Base-by-base conservation (phyloP, 1,140 invertebrate species). In the Acromyrmex charruanus region DNA sequence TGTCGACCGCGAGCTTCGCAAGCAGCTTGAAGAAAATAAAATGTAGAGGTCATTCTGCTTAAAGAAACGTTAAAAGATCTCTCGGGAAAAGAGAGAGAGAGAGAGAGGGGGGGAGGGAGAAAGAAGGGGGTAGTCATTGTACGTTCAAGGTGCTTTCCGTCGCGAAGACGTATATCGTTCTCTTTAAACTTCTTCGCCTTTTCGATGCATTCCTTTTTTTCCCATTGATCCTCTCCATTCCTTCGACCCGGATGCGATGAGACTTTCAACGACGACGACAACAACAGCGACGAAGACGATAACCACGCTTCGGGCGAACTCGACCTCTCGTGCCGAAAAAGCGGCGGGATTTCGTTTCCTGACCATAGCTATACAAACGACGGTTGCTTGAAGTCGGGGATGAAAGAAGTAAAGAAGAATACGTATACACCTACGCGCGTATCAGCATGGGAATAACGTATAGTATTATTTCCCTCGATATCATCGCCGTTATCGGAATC, bases 101-200 rank as follows among this genome's bases (percentile, higher is more conserved):
- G 21, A 6, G 28, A 16, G 21, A 7, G 35, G 35, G 14, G 2
- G 18, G 28, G 12, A 3, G 14, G 14, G 10, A 16, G 3, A 16
- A 14, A 16, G 16, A n/a, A n/a, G 9, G 7, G 4, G 14, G 2
- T 81, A 31, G 65, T 71, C 18, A 81, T 81, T 81, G 79, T 71
- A 35, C 49, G 68, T 55, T 71, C 77, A 77, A 61, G 28, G 44
- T 31, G 49, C 55, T 84, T 59, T 87, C 55, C 58, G 35, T 63
- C 86, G 69, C 53, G 53, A 61, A 59, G 66, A 88, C 84, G 39
- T 89, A 86, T 55, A 86, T 86, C 65, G 59, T 9, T 31, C 49
- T 68, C 39, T n/a, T 66, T 77, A 68, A 81, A 75, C 59, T 66
- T 55, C 28, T 58, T 55, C 49, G 58, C 44, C 59, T 69, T 66